A percentile compares a stretch with the other conserved stretches of the same genome.
phyloP scores from a whole-genome alignment of 2,113 vertebrate genomes.

The Heterotilapia buettikoferi region DNA sequence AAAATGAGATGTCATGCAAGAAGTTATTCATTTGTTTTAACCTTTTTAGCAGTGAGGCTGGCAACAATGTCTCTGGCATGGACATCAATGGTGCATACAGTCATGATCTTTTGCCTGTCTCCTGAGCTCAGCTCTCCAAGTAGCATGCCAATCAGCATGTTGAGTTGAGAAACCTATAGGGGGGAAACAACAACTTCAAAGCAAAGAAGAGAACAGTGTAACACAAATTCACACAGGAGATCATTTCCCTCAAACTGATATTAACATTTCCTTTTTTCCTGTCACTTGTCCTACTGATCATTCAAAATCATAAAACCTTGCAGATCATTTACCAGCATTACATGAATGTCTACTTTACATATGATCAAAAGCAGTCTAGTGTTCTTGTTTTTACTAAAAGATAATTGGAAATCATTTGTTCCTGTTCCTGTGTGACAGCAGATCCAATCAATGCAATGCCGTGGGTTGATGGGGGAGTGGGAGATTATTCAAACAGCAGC shows the following conservation, averaged over 20 bases:
- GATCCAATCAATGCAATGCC: constrained; percentile 54
- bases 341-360: not conserved
- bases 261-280: not conserved
- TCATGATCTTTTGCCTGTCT: constrained; percentile 82
- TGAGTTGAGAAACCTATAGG: constrained; percentile 75
- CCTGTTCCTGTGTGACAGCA: constrained; percentile 45
- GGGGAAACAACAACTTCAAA: not conserved
- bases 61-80: constrained; percentile 77
- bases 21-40: not conserved
- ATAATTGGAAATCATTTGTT: constrained; percentile 52
- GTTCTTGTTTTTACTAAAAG: constrained; percentile 46
- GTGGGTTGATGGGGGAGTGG: constrained; percentile 9
- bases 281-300: not conserved
- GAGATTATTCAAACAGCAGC: constrained; percentile 64
- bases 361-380: constrained; percentile 26
- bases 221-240: not conserved
- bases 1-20: not conserved
- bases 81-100: constrained; percentile 77
- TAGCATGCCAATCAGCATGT: constrained; percentile 74
- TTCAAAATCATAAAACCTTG: not conserved
- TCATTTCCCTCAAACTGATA: not conserved
- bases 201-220: not conserved
- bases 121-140: constrained; percentile 74
- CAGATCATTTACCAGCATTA: not conserved
- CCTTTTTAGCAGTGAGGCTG: constrained; percentile 78